Base-by-base conservation (phyloP, 2,797 vertebrate genomes). In the Trichosurus vulpecula region DNA sequence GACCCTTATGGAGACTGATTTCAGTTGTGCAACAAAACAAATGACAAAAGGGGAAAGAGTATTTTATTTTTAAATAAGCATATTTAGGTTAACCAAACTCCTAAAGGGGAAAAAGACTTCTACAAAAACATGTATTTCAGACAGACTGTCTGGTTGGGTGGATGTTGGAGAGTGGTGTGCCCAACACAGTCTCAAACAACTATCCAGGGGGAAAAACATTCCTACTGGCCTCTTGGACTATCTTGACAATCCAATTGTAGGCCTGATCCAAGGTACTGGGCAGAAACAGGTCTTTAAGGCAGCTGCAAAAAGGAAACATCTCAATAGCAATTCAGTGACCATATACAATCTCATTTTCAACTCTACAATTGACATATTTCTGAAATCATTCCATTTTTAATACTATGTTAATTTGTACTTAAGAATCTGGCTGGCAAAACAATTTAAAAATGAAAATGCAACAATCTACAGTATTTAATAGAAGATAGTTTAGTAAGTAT, bases 11-110 rank as follows among this genome's bases (percentile, higher is more conserved):
- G 56, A 19, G 56, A 94, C 55, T 30, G 31, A 74, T 95, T 95
- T 94, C 90, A 87, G 0, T 52, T 94, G 47, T 19, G 74, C 52
- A n/a, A 87, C 30, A 29, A 30, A 66, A 41, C 27, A 2, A 35
- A 96, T 56, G 35, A 56, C 3, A 97, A 95, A 66, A 95, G n/a
- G 93, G 47, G 91, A 4, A 93, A 52, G 19, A 0, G 0, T 22
- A 19, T 47, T 22, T 90, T 93, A 95, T 87, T 51, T 87, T 87
- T 95, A 92, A 95, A 95, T 87, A 58, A 92, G 29, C 91, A 91
- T 81, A 95, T 51, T 94, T 41, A 0, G n/a, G 8, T 58, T 89
- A 35, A 91, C 29, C 41, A 14, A 54, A n/a, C 89, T 91, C 91
- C 0, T 25, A 93, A 19, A 6, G 92, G 27, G 53, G 92, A 97